Evolutionary conservation across 1,140 invertebrate genomes (phyloP), one percentile per base, ranked within the genome.

Genomic region (Drosophila elegans): DNA sequence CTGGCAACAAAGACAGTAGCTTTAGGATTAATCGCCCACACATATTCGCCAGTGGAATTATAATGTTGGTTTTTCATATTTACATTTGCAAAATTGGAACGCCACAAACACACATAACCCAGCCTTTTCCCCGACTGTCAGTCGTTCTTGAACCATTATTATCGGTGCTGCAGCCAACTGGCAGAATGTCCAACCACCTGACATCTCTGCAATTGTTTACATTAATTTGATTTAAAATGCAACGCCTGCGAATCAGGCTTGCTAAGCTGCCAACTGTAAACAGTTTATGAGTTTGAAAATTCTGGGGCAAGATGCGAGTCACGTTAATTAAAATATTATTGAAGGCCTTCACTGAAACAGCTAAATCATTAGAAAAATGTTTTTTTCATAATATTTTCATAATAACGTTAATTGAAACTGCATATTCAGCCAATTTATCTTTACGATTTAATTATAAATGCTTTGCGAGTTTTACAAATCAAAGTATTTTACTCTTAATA

Each of bases 201-300:
- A 66, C 67, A 77, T 69, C 74, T 54, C 66, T 61, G 67, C 45
- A 62, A 71, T 67, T 86, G 83, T 88, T 80, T 88, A 86, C 84
- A 86, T 83, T 85, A 80, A 78, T 81, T 78, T 80, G 67, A 77
- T 69, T 82, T 73, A 73, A 72, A 86, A 76, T 86, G 83, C 67
- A 88, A 53, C 51, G 75, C 57, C 53, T 39, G 74, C 69, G 78
- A 52, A 68, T 64, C 52, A 21, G 49, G 46, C 67, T 42, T 41
- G 55, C 56, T 60, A 41, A 80, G 54, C 57, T 59, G 63, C 32
- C 44, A 73, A 49, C 49, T 44, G 49, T 88, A 88, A 88, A 82
- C 83, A 86, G 51, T 75, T 68, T 56, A 48, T 46, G 60, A 62
- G 56, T 69, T 75, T 48, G 61, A 44, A 63, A 59, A 61, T 86